Evolutionary conservation across 2,797 vertebrate genomes (phyloP).

Genomic region (Mionectes olivaceus): DNA sequence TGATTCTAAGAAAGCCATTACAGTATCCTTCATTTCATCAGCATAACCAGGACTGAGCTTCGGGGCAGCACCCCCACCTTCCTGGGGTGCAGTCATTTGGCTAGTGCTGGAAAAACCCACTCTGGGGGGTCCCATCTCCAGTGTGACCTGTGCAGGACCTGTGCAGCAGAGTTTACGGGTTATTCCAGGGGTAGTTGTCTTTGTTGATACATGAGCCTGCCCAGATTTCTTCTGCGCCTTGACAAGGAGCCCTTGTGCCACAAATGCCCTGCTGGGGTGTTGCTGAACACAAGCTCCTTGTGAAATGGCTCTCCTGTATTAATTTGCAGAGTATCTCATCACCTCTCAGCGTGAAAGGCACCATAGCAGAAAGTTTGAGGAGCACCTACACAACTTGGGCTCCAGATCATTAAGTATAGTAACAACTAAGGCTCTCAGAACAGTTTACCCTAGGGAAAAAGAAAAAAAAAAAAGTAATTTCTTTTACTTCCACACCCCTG

Average conservation of each 20-base stretch:
- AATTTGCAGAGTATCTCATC: not conserved
- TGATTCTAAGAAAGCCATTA: not conserved
- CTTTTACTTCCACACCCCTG: not conserved
- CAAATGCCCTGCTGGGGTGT: not conserved
- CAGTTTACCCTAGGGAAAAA: not conserved
- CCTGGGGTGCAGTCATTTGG: not conserved
- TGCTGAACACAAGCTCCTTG: not conserved
- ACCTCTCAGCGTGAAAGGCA: not conserved
- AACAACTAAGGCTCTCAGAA: not conserved
- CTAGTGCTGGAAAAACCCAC: not conserved
- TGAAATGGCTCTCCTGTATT: not conserved
- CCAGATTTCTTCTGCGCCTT: not conserved
- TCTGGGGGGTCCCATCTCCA: not conserved
- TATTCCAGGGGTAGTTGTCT: not conserved
- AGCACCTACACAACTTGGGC: not conserved
- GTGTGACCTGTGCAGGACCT: fast-evolving
- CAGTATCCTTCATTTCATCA: not conserved
- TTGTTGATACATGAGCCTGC: not conserved
- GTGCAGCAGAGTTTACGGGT: not conserved
- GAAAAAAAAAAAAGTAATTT: not conserved
- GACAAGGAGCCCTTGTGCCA: not conserved
- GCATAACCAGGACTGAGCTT: not conserved
- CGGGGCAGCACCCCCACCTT: not conserved
- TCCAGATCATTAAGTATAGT: not conserved
- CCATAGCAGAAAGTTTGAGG: not conserved